Conservation (phyloP, 2,797 vertebrate species). For the Acrossocheilus fasciatus region DNA sequence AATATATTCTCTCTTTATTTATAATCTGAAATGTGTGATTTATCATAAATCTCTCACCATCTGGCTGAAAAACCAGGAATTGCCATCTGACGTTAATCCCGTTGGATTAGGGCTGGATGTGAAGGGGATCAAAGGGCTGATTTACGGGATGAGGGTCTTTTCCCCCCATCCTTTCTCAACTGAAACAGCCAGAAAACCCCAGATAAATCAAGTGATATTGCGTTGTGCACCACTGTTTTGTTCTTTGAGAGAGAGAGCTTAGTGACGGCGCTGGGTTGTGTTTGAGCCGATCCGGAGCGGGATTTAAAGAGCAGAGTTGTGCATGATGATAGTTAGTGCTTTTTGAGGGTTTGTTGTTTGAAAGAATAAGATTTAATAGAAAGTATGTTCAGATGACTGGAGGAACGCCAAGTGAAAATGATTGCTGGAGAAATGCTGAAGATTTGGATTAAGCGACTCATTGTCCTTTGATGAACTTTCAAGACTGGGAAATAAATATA, state of each 20-base stretch:
- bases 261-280: slow-evolving; percentile 7
- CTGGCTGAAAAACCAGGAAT: slow-evolving; percentile 56
- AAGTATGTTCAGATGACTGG: not conserved
- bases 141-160: slow-evolving; percentile 57
- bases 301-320: slow-evolving; percentile 58
- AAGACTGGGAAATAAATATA: not conserved
- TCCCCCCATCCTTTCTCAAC: slow-evolving; percentile 18
- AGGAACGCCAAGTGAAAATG: slow-evolving; percentile 6
- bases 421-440: not conserved
- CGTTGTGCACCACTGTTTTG: not conserved
- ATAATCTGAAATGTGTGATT: slow-evolving; percentile 39
- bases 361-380: slow-evolving; percentile 23
- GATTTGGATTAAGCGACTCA: slow-evolving; percentile 1
- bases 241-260: slow-evolving; percentile 50
- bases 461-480: not conserved
- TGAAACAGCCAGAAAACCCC: slow-evolving; percentile 43
- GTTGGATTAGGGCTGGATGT: slow-evolving; percentile 70
- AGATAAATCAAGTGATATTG: not conserved
- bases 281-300: slow-evolving; percentile 38
- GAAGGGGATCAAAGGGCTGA: slow-evolving; percentile 58
- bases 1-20: not conserved
- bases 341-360: slow-evolving; percentile 25
- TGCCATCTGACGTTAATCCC: slow-evolving; percentile 70
- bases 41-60: slow-evolving; percentile 53
- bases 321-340: slow-evolving; percentile 31